Percentiles rank a stretch among this genome's conserved stretches.
These are phyloP conservation scores for Scaptomyza tumidula DNA, from an alignment of 2,888 invertebrate species.

Conservation along the genomic window DNA sequence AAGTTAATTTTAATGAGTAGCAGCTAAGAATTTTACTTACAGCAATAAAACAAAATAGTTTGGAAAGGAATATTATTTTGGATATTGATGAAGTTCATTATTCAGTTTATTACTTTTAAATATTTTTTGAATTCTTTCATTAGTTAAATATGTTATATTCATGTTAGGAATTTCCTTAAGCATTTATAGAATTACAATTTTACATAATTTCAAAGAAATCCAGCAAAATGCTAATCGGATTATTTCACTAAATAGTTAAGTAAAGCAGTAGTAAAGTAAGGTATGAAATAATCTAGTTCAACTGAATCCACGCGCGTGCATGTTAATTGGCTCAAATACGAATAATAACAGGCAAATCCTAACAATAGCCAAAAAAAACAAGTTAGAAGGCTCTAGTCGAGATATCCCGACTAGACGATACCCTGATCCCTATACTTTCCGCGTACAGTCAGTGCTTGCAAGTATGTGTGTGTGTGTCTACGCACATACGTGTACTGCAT, in stretches of 20 bases:
- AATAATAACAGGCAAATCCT: constrained; percentile 41
- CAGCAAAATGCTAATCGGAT: no score
- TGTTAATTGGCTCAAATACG: constrained; percentile 35
- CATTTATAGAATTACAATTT: no score
- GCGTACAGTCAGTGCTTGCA: no score
- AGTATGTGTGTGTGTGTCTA: no score
- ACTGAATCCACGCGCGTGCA: constrained; percentile 1
- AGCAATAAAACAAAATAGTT: not conserved
- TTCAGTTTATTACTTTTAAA: not conserved
- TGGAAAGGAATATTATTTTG: not conserved
- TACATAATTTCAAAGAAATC: no score
- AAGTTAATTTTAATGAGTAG: constrained; percentile 43
- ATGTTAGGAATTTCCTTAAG: not conserved
- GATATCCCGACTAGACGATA: no score
- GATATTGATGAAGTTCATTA: no score
- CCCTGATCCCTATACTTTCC: no score
- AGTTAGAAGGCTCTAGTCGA: no score
- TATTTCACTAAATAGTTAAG: not conserved
- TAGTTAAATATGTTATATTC: not conserved
- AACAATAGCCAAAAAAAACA: constrained; percentile 23
- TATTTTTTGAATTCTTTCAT: not conserved
- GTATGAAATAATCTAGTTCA: not conserved
- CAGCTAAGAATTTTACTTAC: constrained; percentile 16
- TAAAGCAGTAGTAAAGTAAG: not conserved
- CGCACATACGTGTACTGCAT: no score